Evolutionary conservation across 1,140 invertebrate species (phyloP).

Genomic region (Bombus balteatus): DNA sequence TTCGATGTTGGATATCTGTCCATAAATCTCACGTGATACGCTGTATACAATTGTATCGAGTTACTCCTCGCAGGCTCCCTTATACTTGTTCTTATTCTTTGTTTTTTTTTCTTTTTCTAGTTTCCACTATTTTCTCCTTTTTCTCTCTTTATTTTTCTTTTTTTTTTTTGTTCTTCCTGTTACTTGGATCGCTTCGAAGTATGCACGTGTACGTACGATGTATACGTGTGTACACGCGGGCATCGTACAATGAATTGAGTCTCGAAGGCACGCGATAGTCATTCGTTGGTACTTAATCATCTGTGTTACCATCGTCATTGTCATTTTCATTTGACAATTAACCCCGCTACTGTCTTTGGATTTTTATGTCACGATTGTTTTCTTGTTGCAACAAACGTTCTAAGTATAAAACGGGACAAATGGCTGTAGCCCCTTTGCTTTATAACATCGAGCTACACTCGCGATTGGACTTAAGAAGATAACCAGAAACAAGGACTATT

Average conservation of each 20-base stretch:
- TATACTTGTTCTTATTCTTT: constrained; percentile 42
- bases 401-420: too few species aligned
- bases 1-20: constrained; percentile 46
- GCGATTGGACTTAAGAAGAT: too few species aligned
- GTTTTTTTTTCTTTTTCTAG: not conserved
- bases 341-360: not conserved
- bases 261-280: constrained; percentile 65
- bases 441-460: too few species aligned
- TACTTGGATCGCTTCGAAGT: constrained; percentile 37
- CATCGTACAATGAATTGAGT: constrained; percentile 41
- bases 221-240: not conserved
- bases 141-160: not conserved
- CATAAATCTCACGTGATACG: constrained; percentile 60
- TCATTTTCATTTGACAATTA: constrained; percentile 7
- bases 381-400: too few species aligned
- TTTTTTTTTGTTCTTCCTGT: not conserved
- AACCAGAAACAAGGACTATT: too few species aligned
- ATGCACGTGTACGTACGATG: not conserved
- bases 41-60: constrained; percentile 49
- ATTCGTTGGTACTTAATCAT: constrained; percentile 24
- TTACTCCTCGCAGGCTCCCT: constrained; percentile 58
- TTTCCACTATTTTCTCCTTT: not conserved
- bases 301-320: not conserved
- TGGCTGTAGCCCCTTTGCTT: too few species aligned
- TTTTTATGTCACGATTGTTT: not conserved